These are phyloP conservation scores for Oreocharis arfaki DNA, from an alignment of 2,113 vertebrate genomes.

Conservation along the genomic window DNA sequence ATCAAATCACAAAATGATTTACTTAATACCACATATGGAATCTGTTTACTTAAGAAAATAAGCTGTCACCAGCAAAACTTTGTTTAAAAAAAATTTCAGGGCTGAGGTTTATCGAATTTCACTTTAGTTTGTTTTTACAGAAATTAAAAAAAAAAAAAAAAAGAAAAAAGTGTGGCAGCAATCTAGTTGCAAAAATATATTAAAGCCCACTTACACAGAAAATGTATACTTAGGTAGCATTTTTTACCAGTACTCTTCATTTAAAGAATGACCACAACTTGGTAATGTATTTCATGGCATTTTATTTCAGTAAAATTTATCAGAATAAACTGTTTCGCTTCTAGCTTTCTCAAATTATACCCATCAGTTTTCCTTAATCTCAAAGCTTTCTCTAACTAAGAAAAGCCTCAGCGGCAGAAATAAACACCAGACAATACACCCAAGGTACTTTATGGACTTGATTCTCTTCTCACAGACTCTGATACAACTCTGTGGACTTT, in stretches of 20 bases:
- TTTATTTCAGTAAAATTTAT: neutral
- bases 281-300: neutral
- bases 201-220: slow-evolving; percentile 5
- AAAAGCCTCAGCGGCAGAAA: neutral
- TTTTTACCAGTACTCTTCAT: neutral
- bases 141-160: slow-evolving; percentile 27
- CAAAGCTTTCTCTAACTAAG: neutral
- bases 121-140: slow-evolving; percentile 59
- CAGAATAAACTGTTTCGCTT: neutral
- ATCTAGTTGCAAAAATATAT: neutral
- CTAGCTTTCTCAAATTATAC: neutral
- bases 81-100: slow-evolving; percentile 67
- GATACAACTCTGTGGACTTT: neutral
- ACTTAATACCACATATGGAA: slow-evolving; percentile 76
- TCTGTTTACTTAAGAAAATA: slow-evolving; percentile 83
- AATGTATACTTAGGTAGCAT: neutral
- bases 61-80: slow-evolving; percentile 60
- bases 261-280: neutral
- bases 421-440: neutral
- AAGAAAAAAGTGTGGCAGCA: neutral
- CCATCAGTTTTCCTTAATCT: neutral
- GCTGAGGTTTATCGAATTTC: slow-evolving; percentile 45
- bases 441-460: neutral
- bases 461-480: neutral
- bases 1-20: slow-evolving; percentile 78